Evolutionary conservation across 2,113 vertebrate genomes (phyloP), one percentile per base, ranked within the genome.

Genomic region (Turnix velox): DNA sequence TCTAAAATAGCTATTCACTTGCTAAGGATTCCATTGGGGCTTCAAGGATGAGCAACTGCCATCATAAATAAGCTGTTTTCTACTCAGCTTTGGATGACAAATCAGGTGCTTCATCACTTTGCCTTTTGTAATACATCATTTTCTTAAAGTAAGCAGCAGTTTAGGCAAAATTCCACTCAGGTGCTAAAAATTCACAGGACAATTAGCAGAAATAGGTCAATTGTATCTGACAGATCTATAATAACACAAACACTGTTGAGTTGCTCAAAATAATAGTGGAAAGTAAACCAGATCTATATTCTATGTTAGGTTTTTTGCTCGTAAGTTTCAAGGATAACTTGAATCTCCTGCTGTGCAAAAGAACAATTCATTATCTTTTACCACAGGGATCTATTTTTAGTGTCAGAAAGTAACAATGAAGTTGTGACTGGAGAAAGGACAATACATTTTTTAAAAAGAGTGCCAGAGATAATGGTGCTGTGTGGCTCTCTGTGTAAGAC

Each of bases 61-160:
- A 66, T 96, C 92, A 92, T 88, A 87, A 96, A 95, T 94, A 95
- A 95, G 59, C 40, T 84, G 68, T 81, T 81, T 51, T 81, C 92
- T 88, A 33, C 77, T 93, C 57, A 72, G 88, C 35, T 92, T 96
- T 62, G 52, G 77, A 94, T 89, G 84, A 95, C 72, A 94, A 96
- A 95, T 96, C 93, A 82, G 86, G 81, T 93, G 77, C 46, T 91
- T 66, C 30, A 68, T 33, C 46, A 37, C 31, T 92, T 88, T 94
- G 84, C 69, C 87, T 84, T 91, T 84, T 87, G 73, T 62, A 89
- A 94, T 90, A 61, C 12, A 91, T 93, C 72, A 93, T 90, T 95
- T 93, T 85, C 81, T 62, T 84, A 93, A 93, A 92, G 31, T 33
- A n/a, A 63, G 73, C 43, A 65, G 82, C 80, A 57, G 15, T 88